Conservation (phyloP, 2,797 vertebrate genomes). For the Potorous gilbertii region DNA sequence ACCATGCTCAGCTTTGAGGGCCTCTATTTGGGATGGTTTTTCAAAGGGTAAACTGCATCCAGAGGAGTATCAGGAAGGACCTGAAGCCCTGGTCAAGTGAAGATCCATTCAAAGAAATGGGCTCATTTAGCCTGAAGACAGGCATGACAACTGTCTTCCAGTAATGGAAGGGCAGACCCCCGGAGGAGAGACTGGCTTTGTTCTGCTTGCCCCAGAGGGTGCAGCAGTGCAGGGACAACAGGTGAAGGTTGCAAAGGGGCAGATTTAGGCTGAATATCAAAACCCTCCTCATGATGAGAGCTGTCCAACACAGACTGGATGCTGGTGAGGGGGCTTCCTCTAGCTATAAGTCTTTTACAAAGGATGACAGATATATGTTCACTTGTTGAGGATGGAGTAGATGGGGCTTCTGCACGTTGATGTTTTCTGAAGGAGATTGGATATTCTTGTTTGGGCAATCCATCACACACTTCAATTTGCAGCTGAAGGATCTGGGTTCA, state of each 20-base stretch:
- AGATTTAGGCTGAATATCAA: too few species aligned
- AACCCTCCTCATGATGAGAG: too few species aligned
- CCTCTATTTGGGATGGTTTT: neutral
- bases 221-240: too few species aligned
- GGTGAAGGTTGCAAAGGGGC: too few species aligned
- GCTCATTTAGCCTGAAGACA: too few species aligned
- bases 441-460: neutral
- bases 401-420: neutral
- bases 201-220: too few species aligned
- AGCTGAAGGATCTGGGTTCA: neutral
- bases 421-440: neutral
- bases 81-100: neutral
- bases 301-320: neutral
- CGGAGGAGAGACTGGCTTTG: too few species aligned
- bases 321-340: neutral
- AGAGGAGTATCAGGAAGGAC: neutral
- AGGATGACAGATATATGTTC: too few species aligned
- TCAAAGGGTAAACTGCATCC: neutral
- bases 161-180: too few species aligned
- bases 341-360: neutral
- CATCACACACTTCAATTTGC: neutral
- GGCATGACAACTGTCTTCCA: too few species aligned
- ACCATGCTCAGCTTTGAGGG: too few species aligned
- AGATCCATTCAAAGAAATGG: too few species aligned
- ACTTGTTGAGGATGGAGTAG: neutral